Percentiles rank a stretch among this genome's conserved stretches.
Evolutionary conservation across 1,140 invertebrate genomes (phyloP).

Genomic region (Arctopsyche grandis): DNA sequence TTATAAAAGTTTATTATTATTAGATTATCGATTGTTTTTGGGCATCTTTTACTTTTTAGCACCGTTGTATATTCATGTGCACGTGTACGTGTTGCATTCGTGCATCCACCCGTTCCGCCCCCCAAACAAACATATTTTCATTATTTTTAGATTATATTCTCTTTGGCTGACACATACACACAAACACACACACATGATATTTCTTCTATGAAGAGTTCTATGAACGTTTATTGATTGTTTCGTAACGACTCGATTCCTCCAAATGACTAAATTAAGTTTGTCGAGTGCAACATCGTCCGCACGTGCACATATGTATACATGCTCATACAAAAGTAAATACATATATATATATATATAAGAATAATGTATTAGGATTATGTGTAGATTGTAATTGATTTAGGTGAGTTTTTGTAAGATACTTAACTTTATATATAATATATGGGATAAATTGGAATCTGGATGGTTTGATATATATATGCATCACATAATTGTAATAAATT

Average conservation of each 20-base stretch:
- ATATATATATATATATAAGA: conserved; percentile 18
- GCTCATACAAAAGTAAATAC: conserved; percentile 18
- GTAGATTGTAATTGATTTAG: conserved; percentile 54
- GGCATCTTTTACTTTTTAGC: conserved; percentile 55
- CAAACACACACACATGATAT: too few relatives aligned
- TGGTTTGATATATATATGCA: conserved; percentile 55
- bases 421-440: conserved; percentile 54
- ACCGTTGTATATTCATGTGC: conserved; percentile 37
- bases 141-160: too few relatives aligned
- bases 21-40: conserved; percentile 54
- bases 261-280: too few relatives aligned
- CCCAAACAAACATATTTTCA: too few relatives aligned
- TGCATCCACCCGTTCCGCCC: too few relatives aligned
- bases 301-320: conserved; percentile 8
- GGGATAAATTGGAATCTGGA: conserved; percentile 55
- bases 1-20: conserved; percentile 46
- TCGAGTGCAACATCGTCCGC: background rate
- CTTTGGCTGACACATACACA: background rate
- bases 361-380: conserved; percentile 52
- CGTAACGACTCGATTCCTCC: too few relatives aligned
- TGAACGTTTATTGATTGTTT: too few relatives aligned
- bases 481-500: conserved; percentile 55
- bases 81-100: background rate
- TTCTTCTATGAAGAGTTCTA: too few relatives aligned
- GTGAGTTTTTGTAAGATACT: conserved; percentile 55